Evolutionary conservation across 1,140 invertebrate species (phyloP), one percentile per base, ranked within the genome.

Genomic region (Calosoma granatense): DNA sequence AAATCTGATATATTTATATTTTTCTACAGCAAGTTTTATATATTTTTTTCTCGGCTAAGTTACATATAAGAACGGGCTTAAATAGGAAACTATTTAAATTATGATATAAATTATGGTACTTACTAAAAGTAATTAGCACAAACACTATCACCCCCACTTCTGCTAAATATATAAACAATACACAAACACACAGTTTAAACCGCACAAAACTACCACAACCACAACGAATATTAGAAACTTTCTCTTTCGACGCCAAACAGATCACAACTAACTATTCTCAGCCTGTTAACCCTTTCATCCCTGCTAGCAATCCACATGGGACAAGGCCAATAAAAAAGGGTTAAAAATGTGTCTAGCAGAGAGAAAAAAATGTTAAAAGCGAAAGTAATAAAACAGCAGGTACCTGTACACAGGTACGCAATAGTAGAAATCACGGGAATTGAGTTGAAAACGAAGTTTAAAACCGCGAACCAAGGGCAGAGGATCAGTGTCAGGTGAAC

Each of bases 321-420:
- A 3, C 41, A 12, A 47, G 3, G 9, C 9, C 41, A 12, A 9
- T 47, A 12, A 47, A 47, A 47, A 47, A 47, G 41, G 41, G 41
- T 47, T 47, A 47, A 47, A 30, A 30, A 47, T 11, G 26, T 6
- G 6, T 36, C n/a, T 47, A 12, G 9, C 41, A 17, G 15, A 30
- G 26, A 30, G 14, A 6, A 6, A 6, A 6, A 6, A 30, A 6
- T 11, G 15, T 11, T 12, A 47, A 47, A 47, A 47, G 17, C 41
- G 41, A 47, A 17, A 47, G 41, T 47, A 47, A 47, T 47, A 47
- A 47, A 47, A 47, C 41, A 4, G 9, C 41, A 47, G 41, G 41
- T 47, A 47, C 9, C 41, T 36, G n/a, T 36, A 36, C 6, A 36
- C 26, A 9, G 26, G 26, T 36, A 6, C 6, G 26, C 6, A n/a